Conservation (phyloP, 1,140 invertebrate species). For the Nixonia krombeini region DNA sequence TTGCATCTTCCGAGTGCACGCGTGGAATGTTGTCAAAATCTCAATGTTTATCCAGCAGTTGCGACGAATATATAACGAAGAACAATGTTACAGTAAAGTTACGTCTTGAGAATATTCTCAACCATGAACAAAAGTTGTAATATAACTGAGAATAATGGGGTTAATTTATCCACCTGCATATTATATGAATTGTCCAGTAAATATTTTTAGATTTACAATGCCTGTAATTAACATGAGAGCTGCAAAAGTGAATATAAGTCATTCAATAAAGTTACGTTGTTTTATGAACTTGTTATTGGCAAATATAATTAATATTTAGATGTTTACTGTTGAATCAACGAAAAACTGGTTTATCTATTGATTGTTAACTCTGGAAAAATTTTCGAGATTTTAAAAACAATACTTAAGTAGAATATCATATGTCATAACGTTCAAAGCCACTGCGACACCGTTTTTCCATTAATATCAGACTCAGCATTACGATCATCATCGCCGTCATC, state of each 20-base stretch:
- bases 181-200: too few species aligned
- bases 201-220: too few species aligned
- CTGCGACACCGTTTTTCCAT: slow-evolving; percentile 8
- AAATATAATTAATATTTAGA: too few species aligned
- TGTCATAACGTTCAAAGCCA: background rate
- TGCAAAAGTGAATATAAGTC: too few species aligned
- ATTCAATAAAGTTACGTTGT: too few species aligned
- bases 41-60: slow-evolving; percentile 26
- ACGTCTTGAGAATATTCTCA: slow-evolving; percentile 11
- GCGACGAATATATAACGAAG: background rate
- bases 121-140: background rate
- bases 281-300: too few species aligned
- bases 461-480: slow-evolving; percentile 8
- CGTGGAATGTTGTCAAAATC: slow-evolving; percentile 20
- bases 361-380: slow-evolving; percentile 9
- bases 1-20: background rate
- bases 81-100: background rate
- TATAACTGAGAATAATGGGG: too few species aligned
- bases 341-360: slow-evolving; percentile 18
- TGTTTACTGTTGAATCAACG: too few species aligned
- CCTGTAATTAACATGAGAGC: too few species aligned
- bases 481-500: slow-evolving; percentile 17
- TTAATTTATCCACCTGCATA: too few species aligned
- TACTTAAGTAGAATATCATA: slow-evolving; percentile 18
- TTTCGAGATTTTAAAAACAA: slow-evolving; percentile 44